A percentile compares a stretch with the other conserved stretches of the same genome.
Conservation (phyloP, 2,113 vertebrate species). For the Ceyx melanurus region DNA sequence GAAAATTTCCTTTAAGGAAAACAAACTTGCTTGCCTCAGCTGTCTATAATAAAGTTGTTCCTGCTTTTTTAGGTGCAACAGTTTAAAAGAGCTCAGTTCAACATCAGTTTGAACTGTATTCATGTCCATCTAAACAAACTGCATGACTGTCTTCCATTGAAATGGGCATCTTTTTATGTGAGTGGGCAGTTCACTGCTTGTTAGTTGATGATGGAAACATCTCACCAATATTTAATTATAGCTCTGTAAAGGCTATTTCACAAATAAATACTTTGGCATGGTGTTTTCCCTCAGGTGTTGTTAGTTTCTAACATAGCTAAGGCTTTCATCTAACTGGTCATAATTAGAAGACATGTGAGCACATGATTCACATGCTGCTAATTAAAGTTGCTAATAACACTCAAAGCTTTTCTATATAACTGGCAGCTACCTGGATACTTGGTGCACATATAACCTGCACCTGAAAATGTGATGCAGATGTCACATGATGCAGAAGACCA, state of each 20-base stretch:
- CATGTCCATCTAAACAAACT: background rate
- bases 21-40: background rate
- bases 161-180: background rate
- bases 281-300: background rate
- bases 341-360: background rate
- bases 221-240: background rate
- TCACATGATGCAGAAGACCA: background rate
- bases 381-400: conserved; percentile 38
- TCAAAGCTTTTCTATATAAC: background rate
- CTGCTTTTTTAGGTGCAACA: background rate
- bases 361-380: conserved; percentile 8
- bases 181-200: background rate
- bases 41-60: background rate
- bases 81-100: background rate
- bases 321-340: background rate
- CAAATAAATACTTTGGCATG: conserved; percentile 5
- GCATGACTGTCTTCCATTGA: background rate
- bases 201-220: background rate
- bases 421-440: conserved; percentile 19
- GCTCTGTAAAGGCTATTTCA: background rate
- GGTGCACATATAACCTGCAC: background rate
- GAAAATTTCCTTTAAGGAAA: background rate
- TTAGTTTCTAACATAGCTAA: background rate
- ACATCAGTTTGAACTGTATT: background rate
- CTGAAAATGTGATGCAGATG: background rate